Evolutionary conservation across 1,140 invertebrate species (phyloP).

Genomic region (Drosophila ercepeae): DNA sequence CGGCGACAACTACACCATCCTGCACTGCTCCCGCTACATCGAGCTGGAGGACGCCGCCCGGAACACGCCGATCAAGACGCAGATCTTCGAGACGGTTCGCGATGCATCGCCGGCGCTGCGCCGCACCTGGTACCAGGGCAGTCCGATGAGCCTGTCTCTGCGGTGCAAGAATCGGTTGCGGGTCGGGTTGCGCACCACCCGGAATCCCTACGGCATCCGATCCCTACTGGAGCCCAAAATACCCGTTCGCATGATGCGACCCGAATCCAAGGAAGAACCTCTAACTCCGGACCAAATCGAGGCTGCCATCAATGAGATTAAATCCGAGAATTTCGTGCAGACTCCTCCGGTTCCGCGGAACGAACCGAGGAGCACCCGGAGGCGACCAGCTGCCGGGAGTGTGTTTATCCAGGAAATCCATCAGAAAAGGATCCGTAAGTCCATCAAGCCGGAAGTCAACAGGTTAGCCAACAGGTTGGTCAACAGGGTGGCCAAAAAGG

Average conservation of each 20-base stretch:
- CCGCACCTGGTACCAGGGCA: neutral
- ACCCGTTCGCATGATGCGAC: neutral
- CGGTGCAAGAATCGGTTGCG: neutral
- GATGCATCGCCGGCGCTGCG: neutral
- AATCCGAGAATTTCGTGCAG: neutral
- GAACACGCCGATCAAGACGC: conserved; percentile 1
- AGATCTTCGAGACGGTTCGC: conserved; percentile 27
- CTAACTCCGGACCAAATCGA: too few relatives aligned
- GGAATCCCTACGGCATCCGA: neutral
- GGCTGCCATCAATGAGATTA: neutral
- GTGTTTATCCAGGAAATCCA: too few relatives aligned
- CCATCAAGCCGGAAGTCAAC: too few relatives aligned
- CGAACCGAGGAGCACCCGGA: too few relatives aligned
- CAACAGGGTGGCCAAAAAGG: too few relatives aligned
- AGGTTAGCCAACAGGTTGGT: too few relatives aligned
- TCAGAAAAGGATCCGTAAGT: too few relatives aligned
- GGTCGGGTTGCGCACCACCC: neutral
- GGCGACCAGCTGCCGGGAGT: too few relatives aligned
- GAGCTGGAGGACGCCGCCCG: neutral
- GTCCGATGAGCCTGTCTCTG: neutral
- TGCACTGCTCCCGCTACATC: neutral
- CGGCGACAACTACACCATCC: neutral
- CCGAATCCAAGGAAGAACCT: neutral
- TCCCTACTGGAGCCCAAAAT: neutral
- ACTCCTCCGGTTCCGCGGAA: too few relatives aligned